Evolutionary conservation across 1,140 invertebrate genomes (phyloP), one percentile per base, ranked within the genome.

Genomic region (Lineus longissimus): DNA sequence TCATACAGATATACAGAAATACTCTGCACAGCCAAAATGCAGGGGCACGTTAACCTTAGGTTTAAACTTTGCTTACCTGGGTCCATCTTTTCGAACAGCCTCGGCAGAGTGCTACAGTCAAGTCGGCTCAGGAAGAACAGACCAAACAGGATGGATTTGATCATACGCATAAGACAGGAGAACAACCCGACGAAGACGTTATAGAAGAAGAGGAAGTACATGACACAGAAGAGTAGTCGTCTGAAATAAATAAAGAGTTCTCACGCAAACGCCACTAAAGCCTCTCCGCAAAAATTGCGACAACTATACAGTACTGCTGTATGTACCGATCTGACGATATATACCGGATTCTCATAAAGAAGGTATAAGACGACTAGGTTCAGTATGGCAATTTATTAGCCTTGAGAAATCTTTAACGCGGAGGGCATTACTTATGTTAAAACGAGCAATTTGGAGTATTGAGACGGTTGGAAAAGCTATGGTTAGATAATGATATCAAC

Each of bases 161-260:
- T n/a, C 29, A 74, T 69, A n/a, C 70, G 59, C 47, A 74, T 13
- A n/a, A 74, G 40, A 61, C 67, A 71, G 1, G 69, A 71, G 30
- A 72, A 17, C 23, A 71, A 27, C 23, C 69, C 71, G 55, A 74
- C 41, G 65, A 74, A 72, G 31, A 70, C 70, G 59, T 73, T 73
- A 65, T 68, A 73, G 71, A 74, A 71, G 45, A 73, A 73, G 60
- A 74, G 62, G 55, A 74, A 73, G 63, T 70, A 71, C 2, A 62
- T 64, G 15, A 68, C 61, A 36, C 66, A 43, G 62, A 73, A 73
- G 59, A 68, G 66, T 15, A 68, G 47, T 2, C 59, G 62, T 60
- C 70, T 73, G 63, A 19, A 64, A 66, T 33, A 43, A 61, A 15
- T 57, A 62, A 61, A 13, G 25, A 22, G 33, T 23, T 17, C 17